phyloP scores from a whole-genome alignment of 1,140 invertebrate species.

The Microplitis mediator region DNA sequence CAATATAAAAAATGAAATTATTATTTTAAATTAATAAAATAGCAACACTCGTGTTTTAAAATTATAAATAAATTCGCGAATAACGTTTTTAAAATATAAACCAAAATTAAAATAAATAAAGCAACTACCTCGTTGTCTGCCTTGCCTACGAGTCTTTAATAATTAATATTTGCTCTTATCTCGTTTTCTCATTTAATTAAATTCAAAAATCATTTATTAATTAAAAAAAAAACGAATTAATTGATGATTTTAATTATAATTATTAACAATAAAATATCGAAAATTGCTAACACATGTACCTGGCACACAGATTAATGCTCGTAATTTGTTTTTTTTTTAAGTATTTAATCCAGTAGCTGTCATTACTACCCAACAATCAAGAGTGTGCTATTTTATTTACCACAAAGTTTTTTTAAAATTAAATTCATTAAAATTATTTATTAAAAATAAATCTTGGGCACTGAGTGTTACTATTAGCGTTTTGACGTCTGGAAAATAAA shows the following conservation, averaged over 20 bases:
- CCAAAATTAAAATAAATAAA: neutral
- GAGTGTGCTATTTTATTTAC: too few relatives aligned
- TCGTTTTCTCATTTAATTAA: neutral
- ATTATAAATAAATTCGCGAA: neutral
- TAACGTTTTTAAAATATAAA: slow-evolving; percentile 6
- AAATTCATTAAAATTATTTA: too few relatives aligned
- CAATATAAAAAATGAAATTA: too few relatives aligned
- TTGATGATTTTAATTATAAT: slow-evolving; percentile 31
- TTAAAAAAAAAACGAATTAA: slow-evolving; percentile 35
- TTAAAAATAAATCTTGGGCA: too few relatives aligned
- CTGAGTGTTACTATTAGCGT: too few relatives aligned
- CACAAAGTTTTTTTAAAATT: too few relatives aligned
- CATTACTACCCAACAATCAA: slow-evolving; percentile 46
- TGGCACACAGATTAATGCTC: slow-evolving; percentile 54
- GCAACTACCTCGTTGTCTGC: slow-evolving; percentile 4
- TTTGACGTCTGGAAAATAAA: too few relatives aligned
- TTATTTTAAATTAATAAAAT: too few relatives aligned
- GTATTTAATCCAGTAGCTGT: slow-evolving; percentile 4
- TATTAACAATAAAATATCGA: slow-evolving; percentile 35
- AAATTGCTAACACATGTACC: slow-evolving; percentile 52
- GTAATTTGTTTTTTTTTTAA: slow-evolving; percentile 35
- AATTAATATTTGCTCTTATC: neutral
- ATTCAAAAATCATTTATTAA: neutral
- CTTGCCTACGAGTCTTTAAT: neutral
- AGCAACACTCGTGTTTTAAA: too few relatives aligned